Evolutionary conservation across 1,140 invertebrate species (phyloP), one percentile per base, ranked within the genome.

Genomic region (Trinorchestia longiramus): DNA sequence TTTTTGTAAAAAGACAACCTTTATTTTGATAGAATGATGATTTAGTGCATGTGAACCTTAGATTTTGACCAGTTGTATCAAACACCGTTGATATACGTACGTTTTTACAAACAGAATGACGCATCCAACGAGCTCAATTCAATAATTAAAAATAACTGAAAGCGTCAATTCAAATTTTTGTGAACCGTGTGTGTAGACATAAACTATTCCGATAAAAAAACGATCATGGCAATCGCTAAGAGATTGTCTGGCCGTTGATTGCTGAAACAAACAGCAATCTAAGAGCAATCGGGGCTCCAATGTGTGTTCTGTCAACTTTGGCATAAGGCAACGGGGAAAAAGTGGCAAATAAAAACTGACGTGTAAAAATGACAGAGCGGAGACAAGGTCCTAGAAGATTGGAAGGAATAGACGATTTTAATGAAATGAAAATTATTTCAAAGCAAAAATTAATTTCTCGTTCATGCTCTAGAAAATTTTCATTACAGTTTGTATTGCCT

Each of bases 221-320:
- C 62, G 62, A 77, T 3, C 36, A 77, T 23, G 11, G 62, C 62
- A 77, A 77, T 77, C 62, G 62, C 62, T 77, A 77, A 77, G 62
- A 77, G 62, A 77, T 77, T 77, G 15, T 28, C 62, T 36, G 62
- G 62, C 62, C 36, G 62, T 77, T 28, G 62, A 77, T 77, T 77
- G 62, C 62, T 77, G 62, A 77, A 77, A 77, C 62, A 77, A 77
- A 77, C 62, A 77, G 62, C 62, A 77, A 77, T 77, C 62, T 77
- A 77, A 77, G 62, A 77, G 62, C 62, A 77, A 77, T 77, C 62
- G 15, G 11, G 36, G 28, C 62, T 28, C 62, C 62, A 3, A 28
- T 77, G 62, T 77, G 62, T 77, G 62, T 28, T 77, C 62, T 77
- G 62, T 77, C 62, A 77, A 77, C 62, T 77, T 77, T 77, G 62